These are phyloP conservation scores for Meleagris gallopavo DNA, from an alignment of 2,113 vertebrate genomes.

Conservation along the genomic window DNA sequence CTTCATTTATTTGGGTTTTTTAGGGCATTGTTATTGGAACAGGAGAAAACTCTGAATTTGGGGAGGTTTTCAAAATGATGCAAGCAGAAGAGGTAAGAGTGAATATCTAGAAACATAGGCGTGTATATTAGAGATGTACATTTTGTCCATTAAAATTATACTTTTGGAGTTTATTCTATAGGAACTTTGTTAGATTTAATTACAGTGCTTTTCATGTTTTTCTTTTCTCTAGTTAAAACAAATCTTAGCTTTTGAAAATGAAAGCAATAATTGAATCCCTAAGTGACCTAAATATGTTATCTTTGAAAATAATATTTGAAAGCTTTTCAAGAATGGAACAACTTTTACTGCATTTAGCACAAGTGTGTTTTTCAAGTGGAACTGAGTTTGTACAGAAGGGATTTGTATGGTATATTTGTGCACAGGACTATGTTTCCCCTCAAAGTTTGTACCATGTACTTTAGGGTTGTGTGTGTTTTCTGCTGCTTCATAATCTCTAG, in stretches of 20 bases:
- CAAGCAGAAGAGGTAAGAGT: slow-evolving; percentile 95
- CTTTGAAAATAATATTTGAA: background rate
- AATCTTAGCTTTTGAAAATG: background rate
- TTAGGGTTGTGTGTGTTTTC: background rate
- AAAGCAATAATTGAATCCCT: background rate
- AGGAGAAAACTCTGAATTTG: slow-evolving; percentile 97
- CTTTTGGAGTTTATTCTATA: background rate
- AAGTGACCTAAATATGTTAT: background rate
- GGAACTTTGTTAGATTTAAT: background rate
- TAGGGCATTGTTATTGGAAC: slow-evolving; percentile 98
- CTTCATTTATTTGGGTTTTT: background rate
- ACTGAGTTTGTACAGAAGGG: background rate
- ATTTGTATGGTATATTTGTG: background rate
- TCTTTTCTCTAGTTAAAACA: background rate
- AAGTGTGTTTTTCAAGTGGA: background rate
- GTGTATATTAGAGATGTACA: background rate
- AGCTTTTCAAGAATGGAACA: background rate
- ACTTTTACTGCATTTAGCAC: background rate
- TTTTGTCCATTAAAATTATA: background rate
- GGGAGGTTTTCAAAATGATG: slow-evolving; percentile 99
- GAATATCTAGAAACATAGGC: background rate
- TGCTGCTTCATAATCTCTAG: background rate
- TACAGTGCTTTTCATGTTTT: background rate
- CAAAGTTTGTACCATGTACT: background rate
- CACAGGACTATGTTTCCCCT: background rate